Conservation (phyloP, 2,113 vertebrate genomes). For the Pardalotus punctatus region DNA sequence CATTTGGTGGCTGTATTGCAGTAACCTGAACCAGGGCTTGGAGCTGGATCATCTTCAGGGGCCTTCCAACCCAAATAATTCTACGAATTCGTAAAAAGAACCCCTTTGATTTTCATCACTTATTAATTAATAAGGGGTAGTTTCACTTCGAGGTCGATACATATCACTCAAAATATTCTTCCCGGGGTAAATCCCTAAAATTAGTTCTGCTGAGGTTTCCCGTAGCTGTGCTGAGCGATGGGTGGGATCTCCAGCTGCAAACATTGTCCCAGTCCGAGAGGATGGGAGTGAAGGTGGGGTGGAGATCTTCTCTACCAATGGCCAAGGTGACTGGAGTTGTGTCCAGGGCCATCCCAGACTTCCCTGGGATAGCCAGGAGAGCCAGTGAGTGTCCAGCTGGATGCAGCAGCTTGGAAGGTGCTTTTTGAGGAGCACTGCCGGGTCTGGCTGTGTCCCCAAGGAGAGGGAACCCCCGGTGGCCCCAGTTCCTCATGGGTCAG, state of each 20-base stretch:
- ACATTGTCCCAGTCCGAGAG: fast-evolving
- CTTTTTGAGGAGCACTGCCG: not conserved
- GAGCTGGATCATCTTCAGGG: not conserved
- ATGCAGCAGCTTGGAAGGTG: not conserved
- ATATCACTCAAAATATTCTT: not conserved
- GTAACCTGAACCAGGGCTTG: not conserved
- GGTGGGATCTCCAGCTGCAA: not conserved
- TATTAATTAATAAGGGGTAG: not conserved
- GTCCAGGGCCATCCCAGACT: fast-evolving
- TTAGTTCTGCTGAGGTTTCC: not conserved
- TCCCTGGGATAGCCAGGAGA: not conserved
- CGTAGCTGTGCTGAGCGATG: not conserved
- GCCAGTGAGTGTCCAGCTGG: not conserved
- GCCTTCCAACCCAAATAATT: not conserved
- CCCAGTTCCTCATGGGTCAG: fast-evolving
- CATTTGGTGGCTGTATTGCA: not conserved
- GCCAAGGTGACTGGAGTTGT: not conserved
- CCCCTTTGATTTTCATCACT: not conserved
- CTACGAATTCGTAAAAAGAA: not conserved
- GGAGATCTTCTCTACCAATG: fast-evolving
- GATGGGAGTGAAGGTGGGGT: fast-evolving
- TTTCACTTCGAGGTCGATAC: not conserved
- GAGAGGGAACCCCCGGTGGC: fast-evolving
- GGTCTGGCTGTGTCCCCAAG: not conserved
- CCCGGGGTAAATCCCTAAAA: not conserved